Conservation (phyloP, 2,113 vertebrate species). For the Melospiza georgiana region DNA sequence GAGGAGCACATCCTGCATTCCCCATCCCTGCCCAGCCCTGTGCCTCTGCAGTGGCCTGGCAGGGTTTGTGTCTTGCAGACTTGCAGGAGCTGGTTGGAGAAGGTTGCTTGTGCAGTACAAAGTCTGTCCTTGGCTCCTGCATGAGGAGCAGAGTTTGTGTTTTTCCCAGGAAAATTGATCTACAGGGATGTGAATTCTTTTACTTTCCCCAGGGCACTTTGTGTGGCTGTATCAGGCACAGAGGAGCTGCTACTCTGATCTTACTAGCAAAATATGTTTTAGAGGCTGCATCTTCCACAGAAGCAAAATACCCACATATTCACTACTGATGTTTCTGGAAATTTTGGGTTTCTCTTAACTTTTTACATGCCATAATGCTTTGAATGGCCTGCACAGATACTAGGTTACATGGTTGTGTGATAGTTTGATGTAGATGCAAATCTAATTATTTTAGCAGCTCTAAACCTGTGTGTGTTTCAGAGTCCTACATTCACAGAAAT, state of each 20-base stretch:
- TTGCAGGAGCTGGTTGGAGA: background rate
- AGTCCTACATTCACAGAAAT: background rate
- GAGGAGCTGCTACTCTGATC: background rate
- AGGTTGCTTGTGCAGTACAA: background rate
- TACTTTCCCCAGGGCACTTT: background rate
- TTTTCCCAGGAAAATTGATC: background rate
- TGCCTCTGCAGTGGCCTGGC: background rate
- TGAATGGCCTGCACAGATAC: background rate
- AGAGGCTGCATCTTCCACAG: background rate
- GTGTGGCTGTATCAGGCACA: background rate
- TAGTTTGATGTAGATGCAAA: background rate
- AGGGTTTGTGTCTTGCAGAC: background rate
- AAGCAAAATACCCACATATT: accelerated
- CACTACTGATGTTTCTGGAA: background rate
- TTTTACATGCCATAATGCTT: background rate
- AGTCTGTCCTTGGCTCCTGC: background rate
- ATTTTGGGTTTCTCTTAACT: background rate
- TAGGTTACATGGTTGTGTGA: background rate
- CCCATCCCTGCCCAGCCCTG: background rate
- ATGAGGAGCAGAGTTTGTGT: background rate
- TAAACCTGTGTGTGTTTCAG: background rate
- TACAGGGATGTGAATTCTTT: background rate
- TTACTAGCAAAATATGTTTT: background rate
- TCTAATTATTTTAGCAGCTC: background rate
- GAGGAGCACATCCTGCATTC: accelerated